phyloP scores from a whole-genome alignment of 1,140 invertebrate species.

The Mamestra configurata region DNA sequence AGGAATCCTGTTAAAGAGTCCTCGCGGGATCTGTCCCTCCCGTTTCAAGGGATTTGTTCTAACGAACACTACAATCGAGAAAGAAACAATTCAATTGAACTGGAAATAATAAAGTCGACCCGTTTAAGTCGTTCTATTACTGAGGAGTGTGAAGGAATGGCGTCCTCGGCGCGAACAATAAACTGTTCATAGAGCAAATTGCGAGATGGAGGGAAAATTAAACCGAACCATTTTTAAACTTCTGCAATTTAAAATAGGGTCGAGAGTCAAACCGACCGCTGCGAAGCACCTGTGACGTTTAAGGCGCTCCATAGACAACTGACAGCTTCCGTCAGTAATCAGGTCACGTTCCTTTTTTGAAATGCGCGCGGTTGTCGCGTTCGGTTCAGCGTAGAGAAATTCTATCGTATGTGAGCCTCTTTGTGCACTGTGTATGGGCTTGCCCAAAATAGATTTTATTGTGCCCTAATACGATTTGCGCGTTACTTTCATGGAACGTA shows the following conservation, averaged over 20 bases:
- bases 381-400: conserved; percentile 67
- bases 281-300: conserved; percentile 72
- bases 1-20: conserved; percentile 19
- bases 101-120: conserved; percentile 74
- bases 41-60: conserved; percentile 45
- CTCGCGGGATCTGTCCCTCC: neutral
- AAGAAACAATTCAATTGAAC: conserved; percentile 67
- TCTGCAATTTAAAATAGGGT: conserved; percentile 61
- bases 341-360: conserved; percentile 86
- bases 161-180: conserved; percentile 70
- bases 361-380: conserved; percentile 73
- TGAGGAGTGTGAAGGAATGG: conserved; percentile 68
- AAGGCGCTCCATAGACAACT: conserved; percentile 70
- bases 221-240: conserved; percentile 54
- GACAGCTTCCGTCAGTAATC: conserved; percentile 86
- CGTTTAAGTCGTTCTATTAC: conserved; percentile 68
- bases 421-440: conserved; percentile 58
- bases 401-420: conserved; percentile 69
- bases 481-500: conserved; percentile 33
- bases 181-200: conserved; percentile 64
- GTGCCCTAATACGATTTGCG: conserved; percentile 50
- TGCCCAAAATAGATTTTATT: conserved; percentile 60
- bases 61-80: conserved; percentile 53
- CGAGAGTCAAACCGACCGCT: conserved; percentile 49
- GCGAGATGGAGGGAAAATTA: conserved; percentile 56